Conservation (phyloP, 2,888 invertebrate genomes). For the Eupithecia inturbata region DNA sequence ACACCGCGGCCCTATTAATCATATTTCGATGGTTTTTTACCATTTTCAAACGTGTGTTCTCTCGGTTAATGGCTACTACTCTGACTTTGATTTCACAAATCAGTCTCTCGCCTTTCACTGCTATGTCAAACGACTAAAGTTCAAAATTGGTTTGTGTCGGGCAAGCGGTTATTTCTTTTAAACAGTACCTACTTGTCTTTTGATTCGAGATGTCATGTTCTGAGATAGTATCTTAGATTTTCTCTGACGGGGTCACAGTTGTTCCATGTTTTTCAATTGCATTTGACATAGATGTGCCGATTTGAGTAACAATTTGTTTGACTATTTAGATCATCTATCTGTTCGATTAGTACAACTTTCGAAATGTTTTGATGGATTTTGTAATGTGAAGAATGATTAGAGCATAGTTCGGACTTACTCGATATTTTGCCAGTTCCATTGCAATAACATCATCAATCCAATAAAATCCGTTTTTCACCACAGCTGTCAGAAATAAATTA, state of each 20-base stretch:
- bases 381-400: constrained; percentile 41
- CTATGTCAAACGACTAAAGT: constrained; percentile 21
- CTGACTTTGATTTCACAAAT: constrained; percentile 63
- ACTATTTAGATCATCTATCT: constrained; percentile 64
- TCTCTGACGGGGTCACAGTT: constrained; percentile 77
- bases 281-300: constrained; percentile 70
- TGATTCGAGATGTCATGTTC: constrained; percentile 80
- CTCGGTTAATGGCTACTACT: constrained; percentile 78
- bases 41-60: constrained; percentile 80
- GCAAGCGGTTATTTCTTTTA: constrained; percentile 62
- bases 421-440: background rate
- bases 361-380: constrained; percentile 56
- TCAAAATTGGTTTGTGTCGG: constrained; percentile 46
- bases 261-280: constrained; percentile 77
- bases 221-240: constrained; percentile 74
- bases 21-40: constrained; percentile 80
- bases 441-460: background rate
- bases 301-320: constrained; percentile 56
- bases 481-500: background rate
- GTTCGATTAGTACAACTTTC: constrained; percentile 58
- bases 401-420: background rate
- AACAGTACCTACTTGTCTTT: constrained; percentile 75
- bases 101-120: constrained; percentile 37
- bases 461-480: no score
- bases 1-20: constrained; percentile 80